These are phyloP conservation scores for Glyphotaelius pellucidus DNA, from an alignment of 2,888 invertebrate genomes.

Conservation along the genomic window DNA sequence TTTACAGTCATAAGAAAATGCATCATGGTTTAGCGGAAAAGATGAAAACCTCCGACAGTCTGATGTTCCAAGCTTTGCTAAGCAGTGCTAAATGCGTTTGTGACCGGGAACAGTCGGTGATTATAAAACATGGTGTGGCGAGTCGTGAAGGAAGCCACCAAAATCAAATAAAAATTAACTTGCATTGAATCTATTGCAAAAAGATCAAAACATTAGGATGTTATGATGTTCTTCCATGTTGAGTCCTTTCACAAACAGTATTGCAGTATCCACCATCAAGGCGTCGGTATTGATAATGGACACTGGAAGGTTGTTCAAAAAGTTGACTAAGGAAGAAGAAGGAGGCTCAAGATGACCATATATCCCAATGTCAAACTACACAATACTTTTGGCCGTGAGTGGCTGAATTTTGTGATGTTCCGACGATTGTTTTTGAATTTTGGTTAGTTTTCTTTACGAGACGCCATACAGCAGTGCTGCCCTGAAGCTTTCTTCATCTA, in stretches of 20 bases:
- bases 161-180: background rate
- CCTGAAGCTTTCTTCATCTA: constrained; percentile 49
- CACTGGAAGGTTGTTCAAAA: background rate
- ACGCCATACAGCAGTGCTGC: constrained; percentile 45
- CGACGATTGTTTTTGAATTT: background rate
- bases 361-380: background rate
- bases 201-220: background rate
- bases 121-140: background rate
- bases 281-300: background rate
- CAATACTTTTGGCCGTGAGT: background rate
- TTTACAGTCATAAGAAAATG: constrained; percentile 40
- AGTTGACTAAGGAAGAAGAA: background rate
- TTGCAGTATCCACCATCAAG: background rate
- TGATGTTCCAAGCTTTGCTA: constrained; percentile 51
- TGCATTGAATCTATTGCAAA: background rate
- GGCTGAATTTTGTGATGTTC: background rate
- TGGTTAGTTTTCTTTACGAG: constrained; percentile 6
- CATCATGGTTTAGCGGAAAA: constrained; percentile 46
- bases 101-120: constrained; percentile 34
- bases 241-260: background rate
- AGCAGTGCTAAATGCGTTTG: constrained; percentile 49
- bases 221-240: background rate
- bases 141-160: background rate
- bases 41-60: constrained; percentile 46
- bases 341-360: background rate